These are phyloP conservation scores for Xiphophorus hellerii DNA, from an alignment of 2,113 vertebrate species.

Conservation along the genomic window DNA sequence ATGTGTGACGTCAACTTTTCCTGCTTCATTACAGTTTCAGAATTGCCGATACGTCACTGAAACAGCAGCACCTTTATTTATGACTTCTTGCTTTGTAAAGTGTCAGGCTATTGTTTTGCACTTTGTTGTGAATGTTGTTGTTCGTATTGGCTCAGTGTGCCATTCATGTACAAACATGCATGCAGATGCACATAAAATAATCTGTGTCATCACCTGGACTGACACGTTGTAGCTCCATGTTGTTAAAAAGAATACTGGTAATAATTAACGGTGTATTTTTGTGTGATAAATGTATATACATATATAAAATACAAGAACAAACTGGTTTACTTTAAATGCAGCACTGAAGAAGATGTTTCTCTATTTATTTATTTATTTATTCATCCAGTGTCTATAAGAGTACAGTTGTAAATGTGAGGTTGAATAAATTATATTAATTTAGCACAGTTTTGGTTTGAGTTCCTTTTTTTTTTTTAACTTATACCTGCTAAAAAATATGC, in stretches of 20 bases:
- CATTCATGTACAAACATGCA: conserved; percentile 39
- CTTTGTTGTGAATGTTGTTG: conserved; percentile 69
- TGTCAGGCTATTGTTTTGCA: conserved; percentile 7
- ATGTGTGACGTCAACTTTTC: neutral
- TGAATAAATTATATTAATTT: conserved; percentile 78
- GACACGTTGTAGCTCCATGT: conserved; percentile 80
- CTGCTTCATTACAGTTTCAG: neutral
- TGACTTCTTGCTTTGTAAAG: neutral
- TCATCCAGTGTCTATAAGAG: conserved; percentile 67
- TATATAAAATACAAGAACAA: conserved; percentile 50
- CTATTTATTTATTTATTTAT: conserved; percentile 67
- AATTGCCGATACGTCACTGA: neutral
- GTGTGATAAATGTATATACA: conserved; percentile 80
- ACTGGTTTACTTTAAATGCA: conserved; percentile 79
- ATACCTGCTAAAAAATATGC: neutral
- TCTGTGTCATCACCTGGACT: conserved; percentile 72
- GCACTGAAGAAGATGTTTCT: conserved; percentile 79
- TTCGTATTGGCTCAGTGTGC: conserved; percentile 42
- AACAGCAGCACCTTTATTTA: neutral
- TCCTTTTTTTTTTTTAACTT: neutral
- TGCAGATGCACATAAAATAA: conserved; percentile 29
- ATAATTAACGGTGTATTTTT: conserved; percentile 86
- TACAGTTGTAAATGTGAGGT: conserved; percentile 71
- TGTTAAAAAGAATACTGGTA: conserved; percentile 61
- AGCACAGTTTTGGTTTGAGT: conserved; percentile 44